Evolutionary conservation across 1,140 invertebrate species (phyloP), one percentile per base, ranked within the genome.

Genomic region (Cataglyphis hispanica): DNA sequence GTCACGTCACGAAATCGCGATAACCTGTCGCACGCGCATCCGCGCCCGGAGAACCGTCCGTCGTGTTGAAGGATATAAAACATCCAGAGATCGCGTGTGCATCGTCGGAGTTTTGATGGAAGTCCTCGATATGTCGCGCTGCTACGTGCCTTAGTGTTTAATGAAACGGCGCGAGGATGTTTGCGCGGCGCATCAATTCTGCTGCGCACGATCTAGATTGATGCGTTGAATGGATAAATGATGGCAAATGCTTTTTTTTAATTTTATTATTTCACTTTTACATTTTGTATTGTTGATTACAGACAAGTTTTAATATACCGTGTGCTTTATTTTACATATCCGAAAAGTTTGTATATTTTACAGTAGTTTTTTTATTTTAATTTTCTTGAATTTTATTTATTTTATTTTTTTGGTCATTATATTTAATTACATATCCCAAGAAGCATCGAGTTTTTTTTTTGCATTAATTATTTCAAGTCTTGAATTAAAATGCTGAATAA

Each of bases 101-200:
- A n/a, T 25, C 66, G 37, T 72, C 53, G 31, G n/a, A 43, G 22
- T 31, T 81, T 72, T 43, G 78, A 81, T 72, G 66, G 3, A n/a
- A 69, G 25, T 81, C 50, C 66, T 22, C 78, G 78, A 81, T 81
- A 81, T 34, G 64, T 60, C 34, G 66, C 66, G 50, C 13, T n/a
- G 66, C 37, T 70, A 70, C 78, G 78, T 81, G 78, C 60, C 66
- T 58, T 58, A 60, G 66, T 34, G 78, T 58, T 72, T 81, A 81
- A 81, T 81, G 50, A 72, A 72, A 67, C 13, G 46, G 63, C 43
- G 27, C 43, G 61, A 43, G 64, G 77, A 70, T 70, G 63, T 34
- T 34, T 22, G 43, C 75, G 7, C 7, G n/a, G 37, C 2, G 27
- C 43, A 50, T 53, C 76, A 37, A 78, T 78, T 2, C 34, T 58